phyloP scores from a whole-genome alignment of 2,888 invertebrate species.

The Caenorhabditis sp. region DNA sequence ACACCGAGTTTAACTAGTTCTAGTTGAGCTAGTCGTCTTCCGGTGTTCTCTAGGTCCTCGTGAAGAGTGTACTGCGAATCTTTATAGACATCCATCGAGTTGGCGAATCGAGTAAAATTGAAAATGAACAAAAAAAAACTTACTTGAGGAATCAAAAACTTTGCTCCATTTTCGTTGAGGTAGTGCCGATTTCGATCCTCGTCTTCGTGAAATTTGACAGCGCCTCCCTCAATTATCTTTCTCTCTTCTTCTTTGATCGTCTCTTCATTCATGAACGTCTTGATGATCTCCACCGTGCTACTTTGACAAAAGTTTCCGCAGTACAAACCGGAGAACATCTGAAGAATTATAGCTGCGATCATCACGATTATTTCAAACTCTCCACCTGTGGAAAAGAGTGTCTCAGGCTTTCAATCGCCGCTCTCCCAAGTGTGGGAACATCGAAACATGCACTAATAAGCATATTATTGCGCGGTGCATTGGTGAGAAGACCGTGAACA shows the following conservation, averaged over 20 bases:
- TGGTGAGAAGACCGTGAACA: constrained; percentile 15
- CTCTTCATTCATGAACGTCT: constrained; percentile 1
- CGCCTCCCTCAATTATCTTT: constrained; percentile 9
- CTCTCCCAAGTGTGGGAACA: constrained; percentile 62
- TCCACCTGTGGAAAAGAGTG: constrained; percentile 8
- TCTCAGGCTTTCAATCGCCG: constrained; percentile 30
- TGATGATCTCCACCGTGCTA: constrained; percentile 15
- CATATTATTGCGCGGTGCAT: constrained; percentile 53
- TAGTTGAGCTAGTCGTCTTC: neutral
- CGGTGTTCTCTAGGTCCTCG: neutral
- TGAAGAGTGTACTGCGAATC: neutral
- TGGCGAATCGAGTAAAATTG: neutral
- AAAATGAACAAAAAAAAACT: constrained; percentile 6
- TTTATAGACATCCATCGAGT: neutral
- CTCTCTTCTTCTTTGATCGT: constrained; percentile 28
- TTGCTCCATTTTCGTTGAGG: constrained; percentile 7
- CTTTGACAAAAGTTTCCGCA: constrained; percentile 33
- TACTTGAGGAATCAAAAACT: neutral
- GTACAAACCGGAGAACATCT: constrained; percentile 45
- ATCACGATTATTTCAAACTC: neutral
- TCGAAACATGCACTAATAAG: constrained; percentile 66
- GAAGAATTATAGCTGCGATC: too few relatives aligned
- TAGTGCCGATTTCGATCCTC: constrained; percentile 10
- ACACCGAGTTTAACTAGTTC: neutral
- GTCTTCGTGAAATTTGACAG: constrained; percentile 28